phyloP scores from a whole-genome alignment of 92 coral and sea anemone species.

The Zoanthus gigantus region DNA sequence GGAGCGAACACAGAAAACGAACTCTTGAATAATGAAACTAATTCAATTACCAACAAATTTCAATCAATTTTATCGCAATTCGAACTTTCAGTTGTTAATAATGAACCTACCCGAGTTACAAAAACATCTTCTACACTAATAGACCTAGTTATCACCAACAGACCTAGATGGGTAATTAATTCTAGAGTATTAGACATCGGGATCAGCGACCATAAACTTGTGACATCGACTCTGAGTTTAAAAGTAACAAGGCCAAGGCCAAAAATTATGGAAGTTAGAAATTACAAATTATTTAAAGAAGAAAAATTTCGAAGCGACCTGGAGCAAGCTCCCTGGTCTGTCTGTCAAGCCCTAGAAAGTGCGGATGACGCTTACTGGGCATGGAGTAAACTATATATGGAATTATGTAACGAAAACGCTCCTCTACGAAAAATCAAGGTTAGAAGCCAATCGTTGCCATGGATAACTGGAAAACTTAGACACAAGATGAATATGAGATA shows the following conservation, averaged over 20 bases:
- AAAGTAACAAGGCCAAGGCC: slow-evolving; percentile 51
- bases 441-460: too few relatives aligned
- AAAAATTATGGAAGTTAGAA: background rate
- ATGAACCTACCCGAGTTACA: slow-evolving; percentile 64
- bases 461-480: slow-evolving; percentile 45
- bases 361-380: too few relatives aligned
- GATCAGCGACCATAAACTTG: slow-evolving; percentile 28
- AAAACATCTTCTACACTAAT: slow-evolving; percentile 58
- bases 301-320: slow-evolving; percentile 52
- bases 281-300: slow-evolving; percentile 51
- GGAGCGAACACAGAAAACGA: slow-evolving; percentile 39
- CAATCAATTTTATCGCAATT: too few relatives aligned
- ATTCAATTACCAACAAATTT: slow-evolving; percentile 20
- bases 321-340: slow-evolving; percentile 55
- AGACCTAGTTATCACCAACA: slow-evolving; percentile 68
- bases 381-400: slow-evolving; percentile 7
- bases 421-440: background rate
- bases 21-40: slow-evolving; percentile 29
- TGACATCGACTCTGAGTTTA: slow-evolving; percentile 42
- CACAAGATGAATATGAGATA: slow-evolving; percentile 65
- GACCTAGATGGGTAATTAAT: slow-evolving; percentile 47
- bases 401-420: slow-evolving; percentile 59
- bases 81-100: too few relatives aligned
- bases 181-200: slow-evolving; percentile 35
- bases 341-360: background rate